Conservation (phyloP, 1,140 invertebrate species). For the Diuraphis noxia region DNA sequence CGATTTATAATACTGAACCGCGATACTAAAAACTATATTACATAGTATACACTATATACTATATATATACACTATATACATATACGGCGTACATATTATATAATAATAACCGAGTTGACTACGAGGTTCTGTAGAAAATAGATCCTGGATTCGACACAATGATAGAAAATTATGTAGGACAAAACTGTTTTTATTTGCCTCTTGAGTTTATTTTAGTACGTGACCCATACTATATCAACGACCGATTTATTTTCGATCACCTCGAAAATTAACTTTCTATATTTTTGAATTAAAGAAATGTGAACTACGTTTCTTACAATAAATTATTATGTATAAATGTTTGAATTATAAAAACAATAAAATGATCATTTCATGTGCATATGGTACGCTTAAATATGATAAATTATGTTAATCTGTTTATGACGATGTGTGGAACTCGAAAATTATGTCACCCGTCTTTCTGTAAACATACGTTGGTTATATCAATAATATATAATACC, state of each 20-base stretch:
- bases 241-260: background rate
- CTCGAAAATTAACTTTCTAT: background rate
- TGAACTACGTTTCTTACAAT: background rate
- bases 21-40: background rate
- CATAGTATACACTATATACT: background rate
- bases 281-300: background rate
- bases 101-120: background rate
- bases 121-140: background rate
- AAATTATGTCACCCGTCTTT: background rate
- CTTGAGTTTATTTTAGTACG: background rate
- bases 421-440: background rate
- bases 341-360: background rate
- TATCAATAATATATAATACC: background rate
- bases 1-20: background rate
- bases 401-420: background rate
- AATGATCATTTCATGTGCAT: background rate
- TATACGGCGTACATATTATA: background rate
- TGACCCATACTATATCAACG: background rate
- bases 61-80: background rate
- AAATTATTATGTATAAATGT: background rate
- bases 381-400: background rate
- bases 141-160: background rate
- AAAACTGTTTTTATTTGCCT: background rate
- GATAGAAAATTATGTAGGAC: background rate
- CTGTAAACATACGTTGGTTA: background rate